phyloP scores from a whole-genome alignment of 2,888 invertebrate species.

The Drosophila birchii region DNA sequence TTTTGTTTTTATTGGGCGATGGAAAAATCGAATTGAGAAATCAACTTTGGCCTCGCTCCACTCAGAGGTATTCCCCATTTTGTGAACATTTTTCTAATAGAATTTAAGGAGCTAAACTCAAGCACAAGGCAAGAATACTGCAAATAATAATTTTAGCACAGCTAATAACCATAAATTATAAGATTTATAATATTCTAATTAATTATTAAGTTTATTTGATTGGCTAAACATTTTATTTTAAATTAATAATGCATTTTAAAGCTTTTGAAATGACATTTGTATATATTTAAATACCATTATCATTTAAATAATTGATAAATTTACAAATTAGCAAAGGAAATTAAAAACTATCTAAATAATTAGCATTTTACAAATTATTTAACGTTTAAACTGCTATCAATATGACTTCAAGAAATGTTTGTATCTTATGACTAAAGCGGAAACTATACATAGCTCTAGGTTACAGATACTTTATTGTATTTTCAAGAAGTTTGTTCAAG shows the following conservation, averaged over 20 bases:
- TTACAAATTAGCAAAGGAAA: too few species aligned
- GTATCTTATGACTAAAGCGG: not conserved
- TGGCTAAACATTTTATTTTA: not conserved
- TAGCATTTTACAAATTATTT: not conserved
- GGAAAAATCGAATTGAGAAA: constrained; percentile 19
- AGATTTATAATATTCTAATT: not conserved
- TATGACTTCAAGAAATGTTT: not conserved
- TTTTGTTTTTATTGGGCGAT: constrained; percentile 21
- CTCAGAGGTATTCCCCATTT: not conserved
- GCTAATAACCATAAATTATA: not conserved
- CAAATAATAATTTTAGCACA: not conserved
- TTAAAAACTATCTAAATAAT: not conserved
- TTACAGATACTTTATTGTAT: not conserved
- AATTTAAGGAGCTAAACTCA: not conserved
- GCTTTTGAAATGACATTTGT: too few species aligned
- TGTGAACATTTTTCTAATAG: not conserved
- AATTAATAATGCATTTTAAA: too few species aligned
- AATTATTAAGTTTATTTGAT: not conserved
- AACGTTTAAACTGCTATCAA: not conserved
- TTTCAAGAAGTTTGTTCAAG: not conserved
- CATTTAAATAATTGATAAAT: too few species aligned
- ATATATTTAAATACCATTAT: too few species aligned
- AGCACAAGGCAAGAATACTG: not conserved
- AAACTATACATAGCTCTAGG: constrained; percentile 2
- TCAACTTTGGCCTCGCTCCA: constrained; percentile 13